phyloP scores from a whole-genome alignment of 1,140 invertebrate genomes.

The Notospermus geniculatus region DNA sequence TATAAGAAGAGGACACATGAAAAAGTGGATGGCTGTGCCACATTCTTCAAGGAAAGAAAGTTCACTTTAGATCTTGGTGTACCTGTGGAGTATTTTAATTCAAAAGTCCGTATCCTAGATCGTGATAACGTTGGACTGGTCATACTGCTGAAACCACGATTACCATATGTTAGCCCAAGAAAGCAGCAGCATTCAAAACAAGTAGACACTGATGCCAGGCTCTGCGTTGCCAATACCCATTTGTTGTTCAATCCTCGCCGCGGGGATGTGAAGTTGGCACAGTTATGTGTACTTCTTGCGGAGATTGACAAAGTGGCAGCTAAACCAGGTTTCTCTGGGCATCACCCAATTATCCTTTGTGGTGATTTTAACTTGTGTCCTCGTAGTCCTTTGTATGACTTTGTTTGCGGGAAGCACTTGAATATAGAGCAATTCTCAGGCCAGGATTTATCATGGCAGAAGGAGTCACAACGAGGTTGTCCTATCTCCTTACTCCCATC shows the following conservation, averaged over 20 bases:
- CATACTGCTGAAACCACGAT: constrained; percentile 67
- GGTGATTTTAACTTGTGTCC: constrained; percentile 88
- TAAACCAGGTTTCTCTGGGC: constrained; percentile 32
- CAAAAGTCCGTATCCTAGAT: constrained; percentile 64
- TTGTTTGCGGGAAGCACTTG: constrained; percentile 68
- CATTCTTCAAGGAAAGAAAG: constrained; percentile 68
- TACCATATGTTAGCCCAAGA: not conserved
- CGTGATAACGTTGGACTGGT: constrained; percentile 86
- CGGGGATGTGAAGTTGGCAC: constrained; percentile 84
- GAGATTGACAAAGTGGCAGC: constrained; percentile 67
- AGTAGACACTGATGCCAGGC: constrained; percentile 43
- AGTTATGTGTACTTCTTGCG: constrained; percentile 72
- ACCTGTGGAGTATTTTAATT: constrained; percentile 64
- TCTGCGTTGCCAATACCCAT: constrained; percentile 88
- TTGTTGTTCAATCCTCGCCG: constrained; percentile 88
- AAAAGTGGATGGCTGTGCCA: constrained; percentile 78
- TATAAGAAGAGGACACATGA: constrained; percentile 73
- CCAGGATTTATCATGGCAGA: constrained; percentile 48
- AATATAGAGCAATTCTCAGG: constrained; percentile 57
- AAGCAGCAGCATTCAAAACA: constrained; percentile 49
- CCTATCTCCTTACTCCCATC: constrained; percentile 27
- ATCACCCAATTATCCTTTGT: constrained; percentile 77
- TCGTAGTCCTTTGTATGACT: constrained; percentile 68
- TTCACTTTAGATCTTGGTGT: constrained; percentile 63
- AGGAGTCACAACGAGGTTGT: constrained; percentile 23